Evolutionary conservation across 2,888 invertebrate species (phyloP).

Genomic region (Phlogophora meticulosa): DNA sequence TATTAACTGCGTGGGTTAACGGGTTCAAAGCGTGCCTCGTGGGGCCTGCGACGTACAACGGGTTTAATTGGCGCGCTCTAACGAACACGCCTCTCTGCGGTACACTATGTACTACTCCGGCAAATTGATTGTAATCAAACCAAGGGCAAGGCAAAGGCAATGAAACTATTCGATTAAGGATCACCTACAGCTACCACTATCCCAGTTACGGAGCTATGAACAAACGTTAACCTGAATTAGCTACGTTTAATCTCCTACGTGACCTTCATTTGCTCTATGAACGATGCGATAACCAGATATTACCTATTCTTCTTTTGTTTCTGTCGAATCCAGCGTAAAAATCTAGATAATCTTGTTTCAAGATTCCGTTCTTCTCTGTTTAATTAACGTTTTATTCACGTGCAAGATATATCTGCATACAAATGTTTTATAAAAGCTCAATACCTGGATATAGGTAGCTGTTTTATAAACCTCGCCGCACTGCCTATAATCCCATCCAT

Average conservation of each 20-base stretch:
- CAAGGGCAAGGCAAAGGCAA: constrained; percentile 44
- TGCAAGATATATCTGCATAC: too few relatives aligned
- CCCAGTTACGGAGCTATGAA: constrained; percentile 18
- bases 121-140: constrained; percentile 66
- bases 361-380: too few relatives aligned
- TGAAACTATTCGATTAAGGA: constrained; percentile 60
- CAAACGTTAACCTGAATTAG: constrained; percentile 20
- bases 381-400: too few relatives aligned
- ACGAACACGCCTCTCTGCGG: constrained; percentile 49
- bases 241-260: constrained; percentile 17
- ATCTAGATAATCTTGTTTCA: too few relatives aligned
- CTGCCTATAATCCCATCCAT: not conserved
- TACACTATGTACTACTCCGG: constrained; percentile 42
- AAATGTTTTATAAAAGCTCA: not conserved
- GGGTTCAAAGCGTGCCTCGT: constrained; percentile 60
- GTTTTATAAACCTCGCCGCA: constrained; percentile 1
- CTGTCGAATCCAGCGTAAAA: too few relatives aligned
- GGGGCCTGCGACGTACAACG: constrained; percentile 34
- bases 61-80: constrained; percentile 62
- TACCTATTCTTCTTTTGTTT: too few relatives aligned
- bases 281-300: not conserved
- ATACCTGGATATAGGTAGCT: not conserved
- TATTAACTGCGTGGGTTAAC: constrained; percentile 58
- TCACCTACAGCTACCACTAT: constrained; percentile 14
- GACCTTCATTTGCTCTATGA: not conserved